A percentile compares a stretch with the other conserved stretches of the same genome.
Evolutionary conservation across 2,888 invertebrate species (phyloP).

Genomic region (Aspidiotus rigidus): DNA sequence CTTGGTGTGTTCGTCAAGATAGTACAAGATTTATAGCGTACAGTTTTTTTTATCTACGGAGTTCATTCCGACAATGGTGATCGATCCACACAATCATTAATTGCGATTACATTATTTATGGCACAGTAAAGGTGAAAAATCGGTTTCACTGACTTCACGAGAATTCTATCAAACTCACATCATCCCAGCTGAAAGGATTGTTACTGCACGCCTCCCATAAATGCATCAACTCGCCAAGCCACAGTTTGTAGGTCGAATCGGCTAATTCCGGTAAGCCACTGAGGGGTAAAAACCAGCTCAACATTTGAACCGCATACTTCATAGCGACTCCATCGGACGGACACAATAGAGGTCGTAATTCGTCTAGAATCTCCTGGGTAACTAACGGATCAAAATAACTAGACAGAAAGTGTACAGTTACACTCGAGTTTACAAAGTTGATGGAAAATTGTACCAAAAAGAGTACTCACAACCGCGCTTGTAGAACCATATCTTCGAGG

Average conservation of each 20-base stretch:
- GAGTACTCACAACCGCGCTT: neutral
- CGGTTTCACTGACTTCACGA: conserved; percentile 1
- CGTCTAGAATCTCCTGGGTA: conserved; percentile 76
- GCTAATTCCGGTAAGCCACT: conserved; percentile 54
- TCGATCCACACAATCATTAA: neutral
- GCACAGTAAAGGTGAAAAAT: neutral
- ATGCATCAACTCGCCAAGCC: conserved; percentile 68
- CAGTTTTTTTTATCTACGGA: too few species aligned
- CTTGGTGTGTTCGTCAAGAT: too few species aligned
- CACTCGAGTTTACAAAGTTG: conserved; percentile 9
- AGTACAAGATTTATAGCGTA: too few species aligned
- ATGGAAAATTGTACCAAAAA: neutral
- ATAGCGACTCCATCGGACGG: conserved; percentile 56
- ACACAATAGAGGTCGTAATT: conserved; percentile 68
- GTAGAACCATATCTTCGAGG: neutral
- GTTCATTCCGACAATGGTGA: too few species aligned
- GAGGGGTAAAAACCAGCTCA: conserved; percentile 70
- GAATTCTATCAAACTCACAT: conserved; percentile 43
- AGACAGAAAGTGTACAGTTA: conserved; percentile 37
- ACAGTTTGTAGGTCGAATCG: conserved; percentile 59
- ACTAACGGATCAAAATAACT: conserved; percentile 64
- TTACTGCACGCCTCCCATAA: conserved; percentile 72
- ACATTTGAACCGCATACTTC: conserved; percentile 49
- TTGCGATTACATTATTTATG: neutral
- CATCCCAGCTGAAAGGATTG: conserved; percentile 61